phyloP scores from a whole-genome alignment of 1,140 invertebrate species.

The Rhyacophila brunnea region DNA sequence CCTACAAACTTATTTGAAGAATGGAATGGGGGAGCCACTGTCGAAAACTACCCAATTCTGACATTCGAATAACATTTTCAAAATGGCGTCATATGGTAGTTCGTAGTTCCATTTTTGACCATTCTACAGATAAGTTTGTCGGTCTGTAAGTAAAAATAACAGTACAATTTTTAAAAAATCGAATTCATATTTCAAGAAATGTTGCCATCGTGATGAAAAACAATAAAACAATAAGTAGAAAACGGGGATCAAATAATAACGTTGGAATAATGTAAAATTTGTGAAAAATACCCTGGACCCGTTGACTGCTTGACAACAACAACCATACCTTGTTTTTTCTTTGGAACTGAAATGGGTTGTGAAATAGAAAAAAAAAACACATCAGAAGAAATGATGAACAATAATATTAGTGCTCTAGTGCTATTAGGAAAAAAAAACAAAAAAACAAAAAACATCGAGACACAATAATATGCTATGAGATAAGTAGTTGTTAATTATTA shows the following conservation, averaged over 20 bases:
- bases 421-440: neutral
- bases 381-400: conserved; percentile 11
- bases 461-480: too few species aligned
- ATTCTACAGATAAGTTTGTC: too few species aligned
- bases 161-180: neutral
- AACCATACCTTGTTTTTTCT: conserved; percentile 67
- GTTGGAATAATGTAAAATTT: conserved; percentile 16
- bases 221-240: neutral
- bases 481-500: too few species aligned
- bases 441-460: neutral
- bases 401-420: neutral
- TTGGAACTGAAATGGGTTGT: conserved; percentile 69
- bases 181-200: neutral
- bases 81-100: too few species aligned
- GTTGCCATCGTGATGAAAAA: neutral
- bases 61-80: too few species aligned
- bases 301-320: conserved; percentile 33
- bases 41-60: too few species aligned
- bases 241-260: neutral
- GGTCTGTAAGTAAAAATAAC: too few species aligned
- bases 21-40: too few species aligned
- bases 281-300: conserved; percentile 32
- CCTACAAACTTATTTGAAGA: too few species aligned
- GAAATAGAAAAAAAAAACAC: conserved; percentile 36
- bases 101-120: too few species aligned